phyloP scores from a whole-genome alignment of 2,888 invertebrate genomes.

The Antitype chi region DNA sequence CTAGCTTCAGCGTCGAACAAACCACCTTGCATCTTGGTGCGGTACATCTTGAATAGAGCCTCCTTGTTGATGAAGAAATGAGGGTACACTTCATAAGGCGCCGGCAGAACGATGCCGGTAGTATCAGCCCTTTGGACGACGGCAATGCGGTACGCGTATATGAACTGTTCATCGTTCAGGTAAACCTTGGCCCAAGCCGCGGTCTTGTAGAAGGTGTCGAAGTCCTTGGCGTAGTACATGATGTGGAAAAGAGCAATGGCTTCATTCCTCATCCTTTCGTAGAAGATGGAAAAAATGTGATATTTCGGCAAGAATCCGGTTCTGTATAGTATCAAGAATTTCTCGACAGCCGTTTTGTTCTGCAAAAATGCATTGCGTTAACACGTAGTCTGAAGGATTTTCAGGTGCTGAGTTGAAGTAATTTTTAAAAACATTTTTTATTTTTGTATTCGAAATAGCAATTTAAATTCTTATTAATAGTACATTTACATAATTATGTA shows the following conservation, averaged over 20 bases:
- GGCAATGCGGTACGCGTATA: too few species aligned
- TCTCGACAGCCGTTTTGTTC: slow-evolving; percentile 84
- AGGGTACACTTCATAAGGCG: slow-evolving; percentile 93
- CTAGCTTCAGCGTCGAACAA: slow-evolving; percentile 75
- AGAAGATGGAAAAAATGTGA: slow-evolving; percentile 58
- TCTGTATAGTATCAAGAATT: slow-evolving; percentile 83
- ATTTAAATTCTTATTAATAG: too few species aligned
- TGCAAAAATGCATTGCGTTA: slow-evolving; percentile 65
- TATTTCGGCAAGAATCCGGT: slow-evolving; percentile 87
- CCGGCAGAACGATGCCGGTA: slow-evolving; percentile 73
- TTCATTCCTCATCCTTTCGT: slow-evolving; percentile 84
- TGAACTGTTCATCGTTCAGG: too few species aligned
- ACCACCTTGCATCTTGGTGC: slow-evolving; percentile 84
- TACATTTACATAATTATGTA: too few species aligned
- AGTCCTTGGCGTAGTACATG: slow-evolving; percentile 91
- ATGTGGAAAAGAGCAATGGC: slow-evolving; percentile 89
- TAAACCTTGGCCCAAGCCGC: slow-evolving; percentile 89
- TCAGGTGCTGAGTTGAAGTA: background rate
- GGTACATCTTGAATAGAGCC: slow-evolving; percentile 85
- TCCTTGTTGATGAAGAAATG: slow-evolving; percentile 92
- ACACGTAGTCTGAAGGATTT: background rate
- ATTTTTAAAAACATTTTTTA: background rate
- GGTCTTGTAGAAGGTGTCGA: slow-evolving; percentile 90
- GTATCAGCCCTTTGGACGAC: too few species aligned
- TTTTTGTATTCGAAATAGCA: too few species aligned